Evolutionary conservation across 2,888 invertebrate genomes (phyloP).

Genomic region (Brachyptera risi): DNA sequence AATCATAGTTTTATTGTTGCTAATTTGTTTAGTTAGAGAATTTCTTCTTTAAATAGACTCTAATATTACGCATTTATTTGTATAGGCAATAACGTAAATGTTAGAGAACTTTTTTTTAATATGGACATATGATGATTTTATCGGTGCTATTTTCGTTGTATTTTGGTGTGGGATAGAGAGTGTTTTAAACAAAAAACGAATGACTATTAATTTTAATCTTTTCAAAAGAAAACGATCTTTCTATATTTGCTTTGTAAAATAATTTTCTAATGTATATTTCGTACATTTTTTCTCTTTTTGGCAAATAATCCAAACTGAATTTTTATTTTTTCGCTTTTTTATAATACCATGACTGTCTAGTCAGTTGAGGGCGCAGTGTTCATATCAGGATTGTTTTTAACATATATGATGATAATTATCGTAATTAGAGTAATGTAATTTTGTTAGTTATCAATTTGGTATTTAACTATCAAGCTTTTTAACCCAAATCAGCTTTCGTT

Average conservation of each 20-base stretch:
- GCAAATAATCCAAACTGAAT: background rate
- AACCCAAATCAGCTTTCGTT: background rate
- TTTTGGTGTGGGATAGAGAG: background rate
- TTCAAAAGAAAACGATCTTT: background rate
- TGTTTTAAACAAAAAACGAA: background rate
- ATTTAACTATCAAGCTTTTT: background rate
- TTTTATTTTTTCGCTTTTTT: constrained; percentile 11
- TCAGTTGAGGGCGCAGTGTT: background rate
- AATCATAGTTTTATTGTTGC: background rate
- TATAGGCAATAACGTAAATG: constrained; percentile 23
- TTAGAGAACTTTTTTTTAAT: constrained; percentile 14
- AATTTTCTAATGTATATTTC: background rate
- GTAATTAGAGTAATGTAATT: too few species aligned
- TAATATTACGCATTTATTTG: constrained; percentile 30
- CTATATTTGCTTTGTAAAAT: background rate
- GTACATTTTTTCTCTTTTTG: background rate
- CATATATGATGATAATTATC: background rate
- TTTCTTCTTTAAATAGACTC: background rate
- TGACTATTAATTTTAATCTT: background rate
- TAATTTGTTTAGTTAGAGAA: background rate
- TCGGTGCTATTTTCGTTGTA: constrained; percentile 4
- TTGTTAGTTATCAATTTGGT: too few species aligned
- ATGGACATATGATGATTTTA: background rate
- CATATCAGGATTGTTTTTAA: constrained; percentile 7
- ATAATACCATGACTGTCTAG: constrained; percentile 17